phyloP scores from a whole-genome alignment of 2,113 vertebrate genomes.

The Apteryx mantelli region DNA sequence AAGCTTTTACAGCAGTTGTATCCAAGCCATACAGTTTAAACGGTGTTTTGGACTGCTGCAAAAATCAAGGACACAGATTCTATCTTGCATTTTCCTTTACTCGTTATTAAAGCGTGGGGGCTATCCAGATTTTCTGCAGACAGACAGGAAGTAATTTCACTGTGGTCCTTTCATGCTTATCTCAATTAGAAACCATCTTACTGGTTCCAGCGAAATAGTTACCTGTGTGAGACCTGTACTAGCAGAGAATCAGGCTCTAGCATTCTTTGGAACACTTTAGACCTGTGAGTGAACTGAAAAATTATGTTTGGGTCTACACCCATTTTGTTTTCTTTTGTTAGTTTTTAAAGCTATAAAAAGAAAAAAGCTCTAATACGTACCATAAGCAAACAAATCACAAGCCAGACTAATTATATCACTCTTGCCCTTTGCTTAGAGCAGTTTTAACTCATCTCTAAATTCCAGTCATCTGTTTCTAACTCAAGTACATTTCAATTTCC shows the following conservation, averaged over 20 bases:
- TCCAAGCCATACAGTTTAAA: background rate
- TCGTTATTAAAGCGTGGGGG: background rate
- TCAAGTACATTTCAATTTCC: conserved; percentile 56
- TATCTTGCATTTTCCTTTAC: background rate
- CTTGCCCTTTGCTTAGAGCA: conserved; percentile 38
- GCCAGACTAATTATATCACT: conserved; percentile 43
- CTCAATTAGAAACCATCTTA: background rate
- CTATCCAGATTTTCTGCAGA: background rate
- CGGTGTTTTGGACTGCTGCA: background rate
- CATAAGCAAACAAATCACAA: conserved; percentile 25
- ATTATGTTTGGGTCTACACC: background rate
- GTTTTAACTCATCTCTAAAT: conserved; percentile 62
- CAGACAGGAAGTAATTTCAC: background rate
- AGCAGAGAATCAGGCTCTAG: background rate
- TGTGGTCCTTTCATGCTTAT: background rate
- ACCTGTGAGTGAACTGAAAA: background rate
- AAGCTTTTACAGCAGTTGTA: background rate
- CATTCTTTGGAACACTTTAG: background rate
- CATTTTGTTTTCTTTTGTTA: background rate
- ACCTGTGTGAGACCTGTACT: background rate
- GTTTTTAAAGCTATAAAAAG: background rate
- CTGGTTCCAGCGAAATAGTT: background rate
- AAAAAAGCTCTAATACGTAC: background rate
- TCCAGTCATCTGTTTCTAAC: conserved; percentile 69
- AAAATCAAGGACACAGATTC: background rate